Percentiles rank a stretch among this genome's conserved stretches.
Evolutionary conservation across 2,888 invertebrate species (phyloP).

Genomic region (Catocala nupta): DNA sequence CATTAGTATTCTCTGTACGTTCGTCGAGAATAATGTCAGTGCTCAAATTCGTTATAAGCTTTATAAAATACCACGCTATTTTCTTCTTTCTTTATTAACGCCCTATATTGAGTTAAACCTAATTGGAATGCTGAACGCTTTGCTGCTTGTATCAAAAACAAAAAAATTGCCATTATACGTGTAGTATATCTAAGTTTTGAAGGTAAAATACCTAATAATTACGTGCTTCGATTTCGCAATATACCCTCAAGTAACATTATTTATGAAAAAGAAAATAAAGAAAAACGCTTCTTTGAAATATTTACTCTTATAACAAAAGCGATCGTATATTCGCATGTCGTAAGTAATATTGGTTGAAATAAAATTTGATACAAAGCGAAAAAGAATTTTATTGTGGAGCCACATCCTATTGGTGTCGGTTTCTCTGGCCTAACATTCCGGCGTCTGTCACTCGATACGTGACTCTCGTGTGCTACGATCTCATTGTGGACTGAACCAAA

Average conservation of each 20-base stretch:
- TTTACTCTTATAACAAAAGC: slow-evolving; percentile 35
- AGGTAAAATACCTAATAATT: slow-evolving; percentile 46
- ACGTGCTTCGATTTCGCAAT: slow-evolving; percentile 39
- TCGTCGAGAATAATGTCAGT: slow-evolving; percentile 36
- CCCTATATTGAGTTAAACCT: slow-evolving; percentile 42
- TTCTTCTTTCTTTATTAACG: slow-evolving; percentile 38
- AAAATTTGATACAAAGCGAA: slow-evolving; percentile 41
- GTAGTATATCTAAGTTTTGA: slow-evolving; percentile 42
- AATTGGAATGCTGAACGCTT: slow-evolving; percentile 40
- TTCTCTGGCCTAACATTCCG: slow-evolving; percentile 47
- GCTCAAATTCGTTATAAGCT: slow-evolving; percentile 36
- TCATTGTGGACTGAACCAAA: slow-evolving; percentile 37
- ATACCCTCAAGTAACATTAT: slow-evolving; percentile 26
- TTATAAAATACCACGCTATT: slow-evolving; percentile 32
- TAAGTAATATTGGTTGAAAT: slow-evolving; percentile 36
- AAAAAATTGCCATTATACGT: slow-evolving; percentile 28
- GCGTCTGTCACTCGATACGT: slow-evolving; percentile 44
- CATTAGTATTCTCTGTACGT: slow-evolving; percentile 41
- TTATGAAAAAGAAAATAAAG: slow-evolving; percentile 39
- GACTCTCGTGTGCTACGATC: slow-evolving; percentile 31
- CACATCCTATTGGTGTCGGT: slow-evolving; percentile 45
- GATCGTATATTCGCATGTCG: slow-evolving; percentile 39
- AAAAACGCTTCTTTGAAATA: slow-evolving; percentile 34
- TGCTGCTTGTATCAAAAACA: slow-evolving; percentile 35
- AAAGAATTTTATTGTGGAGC: slow-evolving; percentile 41